A percentile compares a stretch with the other conserved stretches of the same genome.
Conservation (phyloP, 2,888 invertebrate species). For the Drosophila neonasuta region DNA sequence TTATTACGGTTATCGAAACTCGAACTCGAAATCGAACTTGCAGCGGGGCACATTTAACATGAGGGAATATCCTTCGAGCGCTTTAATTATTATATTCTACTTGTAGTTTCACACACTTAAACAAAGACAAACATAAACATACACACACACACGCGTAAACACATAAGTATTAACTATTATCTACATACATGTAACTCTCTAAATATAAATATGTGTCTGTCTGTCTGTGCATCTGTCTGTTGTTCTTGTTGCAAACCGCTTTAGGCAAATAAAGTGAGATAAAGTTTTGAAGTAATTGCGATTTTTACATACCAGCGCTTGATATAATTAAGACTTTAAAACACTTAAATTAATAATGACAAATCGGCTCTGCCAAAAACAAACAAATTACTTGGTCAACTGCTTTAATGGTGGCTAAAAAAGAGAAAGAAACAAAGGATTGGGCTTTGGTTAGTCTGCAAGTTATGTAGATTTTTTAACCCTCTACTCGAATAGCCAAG, state of each 20-base stretch:
- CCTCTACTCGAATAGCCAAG: too few species aligned
- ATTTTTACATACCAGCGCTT: slow-evolving; percentile 54
- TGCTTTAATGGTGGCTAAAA: slow-evolving; percentile 79
- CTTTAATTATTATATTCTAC: slow-evolving; percentile 32
- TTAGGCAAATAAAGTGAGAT: slow-evolving; percentile 54
- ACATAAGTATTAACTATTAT: slow-evolving; percentile 71
- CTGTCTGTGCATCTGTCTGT: slow-evolving; percentile 18
- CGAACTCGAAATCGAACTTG: slow-evolving; percentile 1
- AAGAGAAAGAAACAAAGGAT: not conserved
- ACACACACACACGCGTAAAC: slow-evolving; percentile 27
- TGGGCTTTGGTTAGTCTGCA: not conserved
- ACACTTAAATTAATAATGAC: slow-evolving; percentile 56
- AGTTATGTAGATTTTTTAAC: not conserved
- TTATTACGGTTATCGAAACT: slow-evolving; percentile 20
- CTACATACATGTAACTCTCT: slow-evolving; percentile 35
- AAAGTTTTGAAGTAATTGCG: slow-evolving; percentile 33
- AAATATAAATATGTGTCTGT: slow-evolving; percentile 14
- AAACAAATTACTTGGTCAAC: slow-evolving; percentile 65
- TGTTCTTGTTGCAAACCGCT: slow-evolving; percentile 32
- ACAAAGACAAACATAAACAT: slow-evolving; percentile 20
- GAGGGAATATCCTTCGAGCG: slow-evolving; percentile 35
- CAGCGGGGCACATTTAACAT: slow-evolving; percentile 11
- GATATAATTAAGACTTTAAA: slow-evolving; percentile 61
- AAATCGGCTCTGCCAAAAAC: slow-evolving; percentile 23
- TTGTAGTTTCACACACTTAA: slow-evolving; percentile 35